Base-by-base conservation (phyloP, 2,113 vertebrate species). In the Excalfactoria chinensis region DNA sequence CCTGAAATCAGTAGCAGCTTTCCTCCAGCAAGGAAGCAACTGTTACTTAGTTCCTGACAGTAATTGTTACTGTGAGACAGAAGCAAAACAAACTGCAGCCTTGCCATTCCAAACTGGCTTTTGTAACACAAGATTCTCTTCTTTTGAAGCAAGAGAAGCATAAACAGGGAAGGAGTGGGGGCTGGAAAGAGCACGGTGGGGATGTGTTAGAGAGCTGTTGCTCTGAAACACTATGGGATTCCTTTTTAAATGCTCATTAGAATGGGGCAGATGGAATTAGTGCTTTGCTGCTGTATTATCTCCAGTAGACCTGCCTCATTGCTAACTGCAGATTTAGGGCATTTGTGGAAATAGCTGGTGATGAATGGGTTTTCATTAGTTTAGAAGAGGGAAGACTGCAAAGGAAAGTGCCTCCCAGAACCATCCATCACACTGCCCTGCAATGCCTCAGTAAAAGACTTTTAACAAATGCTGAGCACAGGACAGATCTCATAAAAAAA, bases 141-240 rank as follows among this genome's bases (percentile, higher is more conserved):
- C 34, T 69, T 37, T 23, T 23, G 34, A 41, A 64, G 70, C 48
- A 44, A 17, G 7, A 22, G 44, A n/a, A 87, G 25, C 25, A n/a
- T 1, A 2, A 67, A 30, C 0, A 5, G 18, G 41, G 71, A 55
- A 32, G 34, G 56, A 40, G 25, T 0, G 60, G 80, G 72, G 35
- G 62, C 1, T 16, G 62, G 28, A 2, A 62, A 25, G 32, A 0
- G 9, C 22, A 1, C 0, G 5, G 64, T 4, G 10, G 34, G 41
- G 63, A 7, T 1, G 37, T 0, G 16, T 23, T 5, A 6, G 48
- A 11, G 60, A 0, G 22, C 19, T 19, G 4, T 35, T 37, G 40
- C 4, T 32, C 53, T 1, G 9, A 53, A 60, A 9, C 16, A 9
- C 16, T 2, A 6, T 0, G 5, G 3, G 23, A 84, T 13, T 7